Conservation (phyloP, 1,140 invertebrate genomes). For the Drosophila jambulina region DNA sequence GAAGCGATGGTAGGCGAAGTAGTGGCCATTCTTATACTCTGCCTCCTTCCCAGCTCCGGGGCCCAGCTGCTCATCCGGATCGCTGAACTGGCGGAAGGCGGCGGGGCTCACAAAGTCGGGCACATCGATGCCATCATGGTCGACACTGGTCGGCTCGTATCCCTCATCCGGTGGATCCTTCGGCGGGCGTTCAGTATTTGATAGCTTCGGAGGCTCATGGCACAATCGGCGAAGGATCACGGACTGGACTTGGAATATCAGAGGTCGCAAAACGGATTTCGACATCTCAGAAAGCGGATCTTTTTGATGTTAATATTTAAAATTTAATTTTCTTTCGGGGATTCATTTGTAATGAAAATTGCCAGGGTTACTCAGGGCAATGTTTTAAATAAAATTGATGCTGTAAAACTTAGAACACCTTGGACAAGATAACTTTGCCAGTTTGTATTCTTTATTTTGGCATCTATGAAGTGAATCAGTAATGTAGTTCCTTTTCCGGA, state of each 20-base stretch:
- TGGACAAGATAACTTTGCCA: no score
- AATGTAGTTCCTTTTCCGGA: not conserved
- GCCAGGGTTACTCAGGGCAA: not conserved
- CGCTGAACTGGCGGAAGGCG: slow-evolving; percentile 55
- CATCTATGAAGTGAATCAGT: slow-evolving; percentile 11
- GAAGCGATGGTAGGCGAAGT: slow-evolving; percentile 75
- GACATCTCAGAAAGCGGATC: not conserved
- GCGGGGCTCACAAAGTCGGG: slow-evolving; percentile 41
- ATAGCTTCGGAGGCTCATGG: slow-evolving; percentile 6
- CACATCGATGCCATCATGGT: slow-evolving; percentile 51
- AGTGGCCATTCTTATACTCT: slow-evolving; percentile 67
- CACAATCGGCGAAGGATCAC: not conserved
- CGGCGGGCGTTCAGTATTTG: slow-evolving; percentile 69
- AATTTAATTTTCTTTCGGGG: not conserved
- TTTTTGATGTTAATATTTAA: not conserved
- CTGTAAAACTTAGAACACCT: not conserved
- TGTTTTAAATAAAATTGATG: not conserved
- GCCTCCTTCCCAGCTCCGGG: slow-evolving; percentile 58
- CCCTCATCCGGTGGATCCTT: slow-evolving; percentile 71
- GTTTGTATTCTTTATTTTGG: no score
- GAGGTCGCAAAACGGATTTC: slow-evolving; percentile 3
- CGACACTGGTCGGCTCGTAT: slow-evolving; percentile 43
- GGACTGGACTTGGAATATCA: not conserved
- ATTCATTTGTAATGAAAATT: not conserved
- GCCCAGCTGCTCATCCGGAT: slow-evolving; percentile 59